Base-by-base conservation (phyloP, 1,140 invertebrate genomes). In the Luehdorfia chinensis region DNA sequence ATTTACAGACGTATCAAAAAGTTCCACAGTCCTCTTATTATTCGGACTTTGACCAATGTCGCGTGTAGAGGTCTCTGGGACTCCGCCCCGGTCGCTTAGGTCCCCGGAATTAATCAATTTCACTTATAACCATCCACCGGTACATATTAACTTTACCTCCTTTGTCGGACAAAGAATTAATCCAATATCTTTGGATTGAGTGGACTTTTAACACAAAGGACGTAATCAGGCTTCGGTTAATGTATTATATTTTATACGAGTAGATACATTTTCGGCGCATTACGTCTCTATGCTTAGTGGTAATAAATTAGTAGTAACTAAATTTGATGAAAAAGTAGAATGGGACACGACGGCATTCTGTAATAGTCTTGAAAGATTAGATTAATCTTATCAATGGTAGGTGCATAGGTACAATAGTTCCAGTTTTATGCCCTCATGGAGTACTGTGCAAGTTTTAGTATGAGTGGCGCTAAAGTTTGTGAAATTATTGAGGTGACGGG, bases 1-100 rank as follows among this genome's bases (percentile, higher is more conserved):
- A 68, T 71, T 64, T 56, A 54, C 21, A 61, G 61, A 55, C 52
- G 50, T 61, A 69, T 67, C 74, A 69, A 76, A 70, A 72, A 73
- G 63, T 72, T 67, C 53, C 49, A 16, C 25, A 51, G 50, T 52
- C 34, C 51, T 52, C 62, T 49, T 55, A 72, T 65, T 69, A 72
- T 62, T 55, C 55, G 30, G 47, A 57, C 63, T 72, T 67, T 71
- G 64, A 71, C 64, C 64, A 57, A 66, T 61, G 57, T 72, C 59
- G 58, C 59, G 54, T 62, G 61, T 27, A 31, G 30, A 34, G 36
- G 43, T 32, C 25, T 21, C 19, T 2, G 11, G 31, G 9, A 6
- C 19, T 16, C 23, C 31, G 1, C 14, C 25, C 47, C 6, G n/a
- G n/a, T n/a, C 12, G n/a, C 36, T 8, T 13, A 8, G 14, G 25